These are phyloP conservation scores for Hydrozoanthus gracilis DNA, from an alignment of 92 coral and sea anemone genomes.

Conservation along the genomic window DNA sequence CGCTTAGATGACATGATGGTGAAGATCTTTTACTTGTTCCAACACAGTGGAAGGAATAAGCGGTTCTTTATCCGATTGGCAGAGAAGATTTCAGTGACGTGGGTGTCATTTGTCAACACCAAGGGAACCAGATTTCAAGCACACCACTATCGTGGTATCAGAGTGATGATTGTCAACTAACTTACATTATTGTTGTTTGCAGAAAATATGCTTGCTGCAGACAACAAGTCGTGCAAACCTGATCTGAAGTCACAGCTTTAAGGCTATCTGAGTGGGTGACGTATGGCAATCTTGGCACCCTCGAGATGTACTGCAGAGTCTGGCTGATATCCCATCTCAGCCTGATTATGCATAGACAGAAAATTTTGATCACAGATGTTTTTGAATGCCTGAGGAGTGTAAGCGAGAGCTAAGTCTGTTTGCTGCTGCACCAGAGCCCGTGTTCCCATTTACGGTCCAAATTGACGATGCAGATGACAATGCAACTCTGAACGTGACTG, in stretches of 20 bases:
- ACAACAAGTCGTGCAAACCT: conserved; percentile 57
- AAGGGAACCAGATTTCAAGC: conserved; percentile 64
- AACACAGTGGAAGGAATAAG: conserved; percentile 51
- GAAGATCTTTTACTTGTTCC: conserved; percentile 52
- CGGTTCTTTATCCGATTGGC: conserved; percentile 52
- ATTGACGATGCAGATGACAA: conserved; percentile 13
- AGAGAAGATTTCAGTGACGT: conserved; percentile 57
- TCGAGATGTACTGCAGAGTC: conserved; percentile 58
- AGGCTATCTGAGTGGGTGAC: conserved; percentile 50
- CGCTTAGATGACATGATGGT: conserved; percentile 38
- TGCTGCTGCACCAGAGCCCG: conserved; percentile 49
- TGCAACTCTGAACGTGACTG: conserved; percentile 20
- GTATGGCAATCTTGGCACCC: conserved; percentile 55
- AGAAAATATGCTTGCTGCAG: conserved; percentile 57
- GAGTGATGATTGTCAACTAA: conserved; percentile 61
- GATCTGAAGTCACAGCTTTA: conserved; percentile 48
- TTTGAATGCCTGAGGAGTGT: conserved; percentile 53
- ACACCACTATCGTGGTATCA: conserved; percentile 55
- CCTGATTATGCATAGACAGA: conserved; percentile 51
- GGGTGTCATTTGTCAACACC: conserved; percentile 53
- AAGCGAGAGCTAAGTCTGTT: conserved; percentile 46
- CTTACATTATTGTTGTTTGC: conserved; percentile 48
- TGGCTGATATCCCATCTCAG: conserved; percentile 61
- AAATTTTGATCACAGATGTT: conserved; percentile 49
- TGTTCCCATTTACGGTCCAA: conserved; percentile 41